These are phyloP conservation scores for Manis crassicaudata DNA, from an alignment of 2,797 vertebrate genomes.

Conservation along the genomic window DNA sequence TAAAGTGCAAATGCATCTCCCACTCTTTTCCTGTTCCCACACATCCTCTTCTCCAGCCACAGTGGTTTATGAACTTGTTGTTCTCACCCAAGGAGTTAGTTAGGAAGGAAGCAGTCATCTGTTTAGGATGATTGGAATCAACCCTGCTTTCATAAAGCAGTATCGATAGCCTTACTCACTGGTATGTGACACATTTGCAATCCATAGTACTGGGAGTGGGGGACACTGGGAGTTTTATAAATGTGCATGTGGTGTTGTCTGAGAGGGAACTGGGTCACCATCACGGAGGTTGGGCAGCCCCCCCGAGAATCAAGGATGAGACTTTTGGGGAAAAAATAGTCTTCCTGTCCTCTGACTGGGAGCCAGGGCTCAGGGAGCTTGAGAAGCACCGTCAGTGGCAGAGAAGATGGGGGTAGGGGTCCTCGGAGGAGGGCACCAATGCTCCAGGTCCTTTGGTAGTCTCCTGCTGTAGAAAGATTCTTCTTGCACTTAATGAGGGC, in stretches of 20 bases:
- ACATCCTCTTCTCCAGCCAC: slow-evolving; percentile 27
- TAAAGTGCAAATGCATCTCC: slow-evolving; percentile 66
- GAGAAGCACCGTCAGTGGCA: neutral
- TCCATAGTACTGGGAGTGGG: neutral
- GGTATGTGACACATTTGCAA: neutral
- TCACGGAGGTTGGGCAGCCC: neutral
- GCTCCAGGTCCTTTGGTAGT: neutral
- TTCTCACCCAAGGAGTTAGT: slow-evolving; percentile 47
- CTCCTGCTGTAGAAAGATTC: neutral
- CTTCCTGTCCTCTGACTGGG: neutral
- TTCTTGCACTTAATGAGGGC: neutral
- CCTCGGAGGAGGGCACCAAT: neutral
- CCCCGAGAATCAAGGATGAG: neutral
- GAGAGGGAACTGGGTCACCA: neutral
- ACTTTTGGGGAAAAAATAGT: neutral
- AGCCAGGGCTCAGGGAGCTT: neutral
- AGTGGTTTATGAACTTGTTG: slow-evolving; percentile 56
- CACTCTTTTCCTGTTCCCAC: slow-evolving; percentile 74
- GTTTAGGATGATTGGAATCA: slow-evolving; percentile 43
- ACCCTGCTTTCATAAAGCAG: neutral
- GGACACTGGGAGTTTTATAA: neutral
- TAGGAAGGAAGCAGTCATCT: slow-evolving; percentile 35
- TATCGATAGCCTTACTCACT: neutral
- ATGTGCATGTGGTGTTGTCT: neutral
- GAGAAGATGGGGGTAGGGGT: neutral